phyloP scores from a whole-genome alignment of 2,888 invertebrate species.

The Brenthis hecate region DNA sequence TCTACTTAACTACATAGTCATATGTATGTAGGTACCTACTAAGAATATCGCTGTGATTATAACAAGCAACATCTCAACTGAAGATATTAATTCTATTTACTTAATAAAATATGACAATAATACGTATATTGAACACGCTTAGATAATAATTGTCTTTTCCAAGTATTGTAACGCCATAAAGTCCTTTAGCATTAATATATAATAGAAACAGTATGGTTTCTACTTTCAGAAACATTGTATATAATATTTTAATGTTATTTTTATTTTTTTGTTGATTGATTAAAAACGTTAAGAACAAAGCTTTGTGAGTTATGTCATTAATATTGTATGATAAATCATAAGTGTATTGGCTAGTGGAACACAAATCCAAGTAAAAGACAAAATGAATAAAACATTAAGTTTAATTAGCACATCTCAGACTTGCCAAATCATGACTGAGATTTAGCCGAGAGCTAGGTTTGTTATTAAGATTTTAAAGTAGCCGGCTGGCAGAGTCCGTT shows the following conservation, averaged over 20 bases:
- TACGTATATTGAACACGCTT: no score
- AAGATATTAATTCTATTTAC: not conserved
- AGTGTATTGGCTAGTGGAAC: not conserved
- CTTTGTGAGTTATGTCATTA: no score
- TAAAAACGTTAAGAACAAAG: no score
- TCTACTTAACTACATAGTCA: constrained; percentile 41
- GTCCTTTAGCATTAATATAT: no score
- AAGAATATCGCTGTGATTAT: not conserved
- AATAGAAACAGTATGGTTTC: no score
- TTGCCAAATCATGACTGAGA: constrained; percentile 14
- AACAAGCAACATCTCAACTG: not conserved
- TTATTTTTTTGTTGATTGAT: no score
- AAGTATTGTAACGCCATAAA: no score
- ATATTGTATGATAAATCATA: not conserved
- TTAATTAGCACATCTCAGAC: constrained; percentile 13
- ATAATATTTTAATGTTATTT: no score
- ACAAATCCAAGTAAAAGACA: not conserved
- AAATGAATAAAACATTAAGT: not conserved
- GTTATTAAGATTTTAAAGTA: constrained; percentile 33
- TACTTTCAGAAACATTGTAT: no score
- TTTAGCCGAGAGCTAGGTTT: constrained; percentile 30
- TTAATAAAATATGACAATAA: not conserved
- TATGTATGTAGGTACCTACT: not conserved
- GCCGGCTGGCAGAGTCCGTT: constrained; percentile 57
- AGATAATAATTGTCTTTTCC: no score